Evolutionary conservation across 2,888 invertebrate genomes (phyloP).

Genomic region (Caradrina clavipalpis): DNA sequence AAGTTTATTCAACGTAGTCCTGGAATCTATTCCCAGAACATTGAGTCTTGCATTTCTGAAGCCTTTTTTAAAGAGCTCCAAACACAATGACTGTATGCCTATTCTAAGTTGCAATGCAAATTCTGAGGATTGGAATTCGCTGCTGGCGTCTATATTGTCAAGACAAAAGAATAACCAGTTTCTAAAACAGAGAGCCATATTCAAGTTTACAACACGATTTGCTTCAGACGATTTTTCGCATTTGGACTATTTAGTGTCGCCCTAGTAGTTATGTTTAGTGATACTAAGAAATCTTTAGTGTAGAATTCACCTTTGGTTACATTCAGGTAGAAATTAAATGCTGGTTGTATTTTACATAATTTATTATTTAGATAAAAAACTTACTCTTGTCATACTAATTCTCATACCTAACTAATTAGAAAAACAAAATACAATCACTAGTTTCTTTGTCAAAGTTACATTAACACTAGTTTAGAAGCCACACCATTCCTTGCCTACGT

Average conservation of each 20-base stretch:
- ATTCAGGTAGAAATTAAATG: not conserved
- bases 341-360: not conserved
- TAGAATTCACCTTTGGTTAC: not conserved
- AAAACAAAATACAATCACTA: not conserved
- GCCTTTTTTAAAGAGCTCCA: slow-evolving; percentile 17
- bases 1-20: slow-evolving; percentile 1
- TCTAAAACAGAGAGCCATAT: slow-evolving; percentile 5
- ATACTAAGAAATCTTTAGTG: not conserved
- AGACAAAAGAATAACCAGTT: slow-evolving; percentile 39
- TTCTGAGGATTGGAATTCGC: slow-evolving; percentile 32
- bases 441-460: not conserved
- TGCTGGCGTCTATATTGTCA: slow-evolving; percentile 36
- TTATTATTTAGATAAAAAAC: not conserved
- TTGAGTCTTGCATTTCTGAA: slow-evolving; percentile 19
- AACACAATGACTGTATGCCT: slow-evolving; percentile 35
- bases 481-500: slow-evolving; percentile 24
- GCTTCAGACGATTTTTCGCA: not conserved
- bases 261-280: not conserved
- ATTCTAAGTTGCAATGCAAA: slow-evolving; percentile 44
- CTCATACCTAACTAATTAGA: not conserved
- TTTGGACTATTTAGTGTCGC: not conserved
- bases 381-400: not conserved
- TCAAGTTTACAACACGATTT: not conserved
- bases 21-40: slow-evolving; percentile 34
- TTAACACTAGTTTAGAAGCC: not conserved